phyloP scores from a whole-genome alignment of 2,888 invertebrate species.

The Zaprionus obscuricornis region DNA sequence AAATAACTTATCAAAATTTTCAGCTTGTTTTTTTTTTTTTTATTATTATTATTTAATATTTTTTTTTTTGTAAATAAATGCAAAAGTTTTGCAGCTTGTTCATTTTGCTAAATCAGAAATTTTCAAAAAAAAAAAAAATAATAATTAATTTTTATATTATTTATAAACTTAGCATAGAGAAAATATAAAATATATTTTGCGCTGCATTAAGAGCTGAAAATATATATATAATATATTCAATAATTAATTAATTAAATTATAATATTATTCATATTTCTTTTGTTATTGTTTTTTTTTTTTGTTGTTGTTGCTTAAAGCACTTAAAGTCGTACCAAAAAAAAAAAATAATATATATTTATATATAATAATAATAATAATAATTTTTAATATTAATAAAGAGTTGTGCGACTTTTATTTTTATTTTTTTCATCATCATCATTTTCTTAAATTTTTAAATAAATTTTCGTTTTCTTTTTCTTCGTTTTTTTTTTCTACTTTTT shows the following conservation, averaged over 20 bases:
- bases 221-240: background rate
- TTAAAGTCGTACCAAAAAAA: background rate
- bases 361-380: too few relatives aligned
- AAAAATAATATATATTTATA: background rate
- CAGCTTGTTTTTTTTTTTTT: background rate
- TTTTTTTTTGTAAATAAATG: slow-evolving; percentile 54
- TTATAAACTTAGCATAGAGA: too few relatives aligned
- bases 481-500: too few relatives aligned
- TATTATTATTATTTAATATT: background rate
- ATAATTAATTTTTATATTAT: background rate
- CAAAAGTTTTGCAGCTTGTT: slow-evolving; percentile 55
- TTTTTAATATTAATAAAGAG: too few relatives aligned
- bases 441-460: too few relatives aligned
- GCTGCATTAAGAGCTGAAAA: background rate
- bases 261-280: background rate
- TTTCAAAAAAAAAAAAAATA: background rate
- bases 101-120: slow-evolving; percentile 42
- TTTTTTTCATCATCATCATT: too few relatives aligned
- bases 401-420: too few relatives aligned
- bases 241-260: background rate
- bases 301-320: slow-evolving; percentile 46
- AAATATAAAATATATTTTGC: too few relatives aligned
- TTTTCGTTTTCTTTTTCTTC: background rate
- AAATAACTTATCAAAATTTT: slow-evolving; percentile 17
- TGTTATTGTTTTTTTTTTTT: background rate